phyloP scores from a whole-genome alignment of 2,113 vertebrate species.

The Eretmochelys imbricata region DNA sequence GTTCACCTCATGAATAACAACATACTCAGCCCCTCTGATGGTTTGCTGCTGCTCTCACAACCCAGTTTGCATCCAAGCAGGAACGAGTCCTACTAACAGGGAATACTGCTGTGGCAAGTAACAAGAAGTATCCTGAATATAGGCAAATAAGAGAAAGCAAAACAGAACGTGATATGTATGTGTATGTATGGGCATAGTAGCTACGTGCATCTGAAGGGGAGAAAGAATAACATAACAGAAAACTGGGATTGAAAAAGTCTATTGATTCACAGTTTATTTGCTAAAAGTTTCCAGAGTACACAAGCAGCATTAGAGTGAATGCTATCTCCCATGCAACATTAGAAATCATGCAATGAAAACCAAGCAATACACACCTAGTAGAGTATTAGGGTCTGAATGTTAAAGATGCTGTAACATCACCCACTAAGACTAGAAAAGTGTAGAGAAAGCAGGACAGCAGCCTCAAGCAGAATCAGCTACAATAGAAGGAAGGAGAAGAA shows the following conservation, averaged over 20 bases:
- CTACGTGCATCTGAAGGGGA: not conserved
- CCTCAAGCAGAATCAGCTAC: constrained; percentile 75
- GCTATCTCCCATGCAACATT: constrained; percentile 13
- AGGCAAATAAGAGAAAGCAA: not conserved
- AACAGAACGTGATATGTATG: not conserved
- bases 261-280: not conserved
- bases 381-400: constrained; percentile 75
- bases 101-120: not conserved
- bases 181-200: not conserved
- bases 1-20: not conserved
- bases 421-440: constrained; percentile 73
- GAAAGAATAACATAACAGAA: constrained; percentile 1
- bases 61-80: not conserved
- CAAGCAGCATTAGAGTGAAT: not conserved
- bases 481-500: constrained; percentile 71
- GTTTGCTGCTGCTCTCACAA: not conserved
- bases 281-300: not conserved
- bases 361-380: constrained; percentile 85
- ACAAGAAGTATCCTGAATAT: not conserved
- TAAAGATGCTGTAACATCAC: constrained; percentile 86
- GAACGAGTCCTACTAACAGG: not conserved
- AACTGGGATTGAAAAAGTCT: not conserved
- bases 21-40: not conserved
- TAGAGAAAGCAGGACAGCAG: constrained; percentile 69
- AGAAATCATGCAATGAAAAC: constrained; percentile 58